Conservation (phyloP, 2,113 vertebrate genomes). For the Bettongia penicillata region DNA sequence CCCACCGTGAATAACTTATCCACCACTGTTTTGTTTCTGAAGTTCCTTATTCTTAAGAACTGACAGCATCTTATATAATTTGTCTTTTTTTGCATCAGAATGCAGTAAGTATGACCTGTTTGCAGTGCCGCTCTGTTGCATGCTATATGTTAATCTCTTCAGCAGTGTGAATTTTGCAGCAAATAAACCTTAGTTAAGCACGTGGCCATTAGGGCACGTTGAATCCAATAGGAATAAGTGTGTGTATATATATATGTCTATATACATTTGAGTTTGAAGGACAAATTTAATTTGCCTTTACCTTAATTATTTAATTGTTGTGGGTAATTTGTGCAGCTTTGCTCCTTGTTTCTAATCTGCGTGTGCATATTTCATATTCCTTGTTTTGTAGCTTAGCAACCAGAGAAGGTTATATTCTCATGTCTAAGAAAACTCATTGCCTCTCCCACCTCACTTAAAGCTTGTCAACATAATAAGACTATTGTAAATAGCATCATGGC, state of each 20-base stretch:
- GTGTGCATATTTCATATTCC: slow-evolving; percentile 73
- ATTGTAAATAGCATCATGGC: background rate
- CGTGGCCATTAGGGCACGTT: slow-evolving; percentile 36
- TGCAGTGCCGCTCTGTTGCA: slow-evolving; percentile 88
- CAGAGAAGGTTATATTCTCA: background rate
- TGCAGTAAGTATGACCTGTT: slow-evolving; percentile 92
- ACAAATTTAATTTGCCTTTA: slow-evolving; percentile 67
- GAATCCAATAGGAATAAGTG: background rate
- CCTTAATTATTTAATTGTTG: slow-evolving; percentile 48
- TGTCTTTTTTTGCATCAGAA: slow-evolving; percentile 90
- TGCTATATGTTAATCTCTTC: slow-evolving; percentile 83
- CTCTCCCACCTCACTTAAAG: slow-evolving; percentile 32
- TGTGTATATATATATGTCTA: background rate
- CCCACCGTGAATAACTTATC: slow-evolving; percentile 20
- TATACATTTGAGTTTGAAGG: background rate
- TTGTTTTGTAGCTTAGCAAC: slow-evolving; percentile 25
- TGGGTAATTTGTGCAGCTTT: slow-evolving; percentile 68
- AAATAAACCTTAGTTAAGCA: slow-evolving; percentile 65
- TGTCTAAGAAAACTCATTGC: slow-evolving; percentile 20
- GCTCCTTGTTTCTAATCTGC: slow-evolving; percentile 73
- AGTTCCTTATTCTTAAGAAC: slow-evolving; percentile 74
- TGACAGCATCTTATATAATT: slow-evolving; percentile 84
- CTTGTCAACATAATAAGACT: slow-evolving; percentile 16
- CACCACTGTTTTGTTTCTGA: slow-evolving; percentile 54
- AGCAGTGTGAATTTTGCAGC: slow-evolving; percentile 71